phyloP scores from a whole-genome alignment of 2,113 vertebrate species.

The Nothobranchius furzeri region DNA sequence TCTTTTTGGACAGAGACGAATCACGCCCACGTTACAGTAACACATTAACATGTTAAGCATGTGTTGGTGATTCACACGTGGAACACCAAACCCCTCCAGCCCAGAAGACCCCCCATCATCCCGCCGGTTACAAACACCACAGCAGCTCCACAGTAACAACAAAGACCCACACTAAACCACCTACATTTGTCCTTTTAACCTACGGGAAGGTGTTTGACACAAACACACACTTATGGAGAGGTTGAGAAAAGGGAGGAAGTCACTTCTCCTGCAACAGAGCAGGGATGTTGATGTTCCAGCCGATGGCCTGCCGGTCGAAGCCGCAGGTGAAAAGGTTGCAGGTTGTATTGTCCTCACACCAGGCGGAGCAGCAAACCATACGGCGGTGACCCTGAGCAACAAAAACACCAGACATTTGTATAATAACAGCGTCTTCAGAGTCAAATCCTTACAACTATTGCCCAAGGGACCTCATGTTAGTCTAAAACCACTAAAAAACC shows the following conservation, averaged over 20 bases:
- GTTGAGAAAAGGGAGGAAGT: conserved; percentile 37
- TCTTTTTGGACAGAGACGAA: not conserved
- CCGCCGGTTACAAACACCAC: not conserved
- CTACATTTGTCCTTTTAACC: not conserved
- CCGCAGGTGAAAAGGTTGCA: conserved; percentile 98
- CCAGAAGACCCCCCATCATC: not conserved
- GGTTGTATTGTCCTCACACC: conserved; percentile 92
- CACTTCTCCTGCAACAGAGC: conserved; percentile 94
- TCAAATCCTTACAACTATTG: too few species aligned
- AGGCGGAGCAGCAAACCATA: conserved; percentile 94
- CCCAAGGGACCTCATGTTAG: too few species aligned
- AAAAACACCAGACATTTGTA: not conserved
- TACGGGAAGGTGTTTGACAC: conserved; percentile 1
- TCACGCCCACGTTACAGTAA: not conserved
- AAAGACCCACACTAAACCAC: not conserved
- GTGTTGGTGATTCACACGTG: too few species aligned
- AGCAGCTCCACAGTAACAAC: not conserved
- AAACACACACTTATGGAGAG: conserved; percentile 1
- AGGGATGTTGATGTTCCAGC: conserved; percentile 98
- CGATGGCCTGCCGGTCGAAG: conserved; percentile 96
- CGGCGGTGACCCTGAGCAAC: conserved; percentile 90
- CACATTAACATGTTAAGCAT: not conserved
- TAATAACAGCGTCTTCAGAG: too few species aligned
- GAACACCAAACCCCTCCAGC: not conserved
- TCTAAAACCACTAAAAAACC: too few species aligned